Base-by-base conservation (phyloP, 1,140 invertebrate genomes). In the Bombus terrestris region DNA sequence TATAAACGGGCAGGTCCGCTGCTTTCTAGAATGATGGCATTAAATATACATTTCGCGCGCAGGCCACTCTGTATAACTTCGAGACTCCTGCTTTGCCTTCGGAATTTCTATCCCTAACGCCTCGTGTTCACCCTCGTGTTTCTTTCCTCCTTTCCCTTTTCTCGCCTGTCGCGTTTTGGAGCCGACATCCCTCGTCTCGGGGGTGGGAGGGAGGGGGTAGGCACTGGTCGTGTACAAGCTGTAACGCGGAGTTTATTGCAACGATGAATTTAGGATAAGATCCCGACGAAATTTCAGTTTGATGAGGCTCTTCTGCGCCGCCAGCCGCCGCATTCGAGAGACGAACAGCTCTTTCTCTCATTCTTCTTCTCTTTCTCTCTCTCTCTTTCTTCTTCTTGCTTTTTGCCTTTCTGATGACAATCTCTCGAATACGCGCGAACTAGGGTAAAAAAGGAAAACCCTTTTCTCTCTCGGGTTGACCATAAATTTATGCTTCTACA, bases 211-310 rank as follows among this genome's bases (percentile, higher is more conserved):
- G 28, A 41, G 62, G 71, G 18, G 57, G 47, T 57, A 62, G 75
- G 66, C 71, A 68, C 68, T 84, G 53, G 66, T 78, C 79, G 41
- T 77, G 81, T 86, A 89, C 89, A 89, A 89, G 89, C 81, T 88
- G 89, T 91, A 89, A 92, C 86, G 83, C 80, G 73, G 86, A 89
- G 86, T 93, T 93, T 93, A 93, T 92, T 90, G 89, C 88, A 75
- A 90, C 92, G 85, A 93, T 93, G 92, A 93, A 93, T 93, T 93
- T 84, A 69, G 86, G 89, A 93, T 92, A 90, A 92, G 91, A 85
- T 72, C 66, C 64, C n/a, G 66, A 81, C 81, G 85, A 91, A 93
- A 92, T 93, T 92, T 91, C 88, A 90, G 88, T 93, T 93, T 91
- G 90, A 92, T 89, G 91, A 92, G 86, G 72, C 72, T 68, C 78